Base-by-base conservation (phyloP, 2,888 invertebrate species). In the Thymelicus lineola region DNA sequence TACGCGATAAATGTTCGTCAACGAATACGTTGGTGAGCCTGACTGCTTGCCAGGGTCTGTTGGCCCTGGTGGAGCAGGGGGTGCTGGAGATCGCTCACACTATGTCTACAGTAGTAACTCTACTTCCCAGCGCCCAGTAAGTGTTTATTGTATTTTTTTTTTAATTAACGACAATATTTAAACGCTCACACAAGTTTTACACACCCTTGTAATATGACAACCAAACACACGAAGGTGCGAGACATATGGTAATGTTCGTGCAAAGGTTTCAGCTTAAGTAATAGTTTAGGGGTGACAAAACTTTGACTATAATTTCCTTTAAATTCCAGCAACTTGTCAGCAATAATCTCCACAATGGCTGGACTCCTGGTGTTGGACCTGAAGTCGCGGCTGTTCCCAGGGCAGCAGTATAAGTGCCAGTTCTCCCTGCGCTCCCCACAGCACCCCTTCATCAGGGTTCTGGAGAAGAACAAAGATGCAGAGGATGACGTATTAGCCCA, bases 391-490 rank as follows among this genome's bases (percentile, higher is more conserved):
- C 79, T 93, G 0, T 77, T 85, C 0, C 88, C 87, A 0, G 88
- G 89, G 0, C 84, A 90, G 72, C 82, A 79, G 0, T 95, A 94
- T 77, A 86, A 85, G 35, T 94, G 94, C 76, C 94, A 93, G 72
- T 96, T 95, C 79, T 90, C 90, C 0, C 85, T 95, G 28, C 87
- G 91, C 60, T 88, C 92, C 6, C 96, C 96, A 0, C 96, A 96
- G 77, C 97, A 97, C 86, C 97, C 97, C 0, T 93, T 96, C 70
- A 95, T 97, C 70, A 95, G 95, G 0, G 91, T 97, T 20, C 82
- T 97, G 62, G 95, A 94, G 79, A 95, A 94, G 75, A 94, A 95
- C 48, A 94, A 94, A 48, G 91, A 90, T 38, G 94, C 94, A 0
- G 96, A 96, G 89, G 92, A 94, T 72, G 94, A 95, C 81, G 93